These are phyloP conservation scores for Aphis gossypii DNA, from an alignment of 1,140 invertebrate genomes.

Conservation along the genomic window DNA sequence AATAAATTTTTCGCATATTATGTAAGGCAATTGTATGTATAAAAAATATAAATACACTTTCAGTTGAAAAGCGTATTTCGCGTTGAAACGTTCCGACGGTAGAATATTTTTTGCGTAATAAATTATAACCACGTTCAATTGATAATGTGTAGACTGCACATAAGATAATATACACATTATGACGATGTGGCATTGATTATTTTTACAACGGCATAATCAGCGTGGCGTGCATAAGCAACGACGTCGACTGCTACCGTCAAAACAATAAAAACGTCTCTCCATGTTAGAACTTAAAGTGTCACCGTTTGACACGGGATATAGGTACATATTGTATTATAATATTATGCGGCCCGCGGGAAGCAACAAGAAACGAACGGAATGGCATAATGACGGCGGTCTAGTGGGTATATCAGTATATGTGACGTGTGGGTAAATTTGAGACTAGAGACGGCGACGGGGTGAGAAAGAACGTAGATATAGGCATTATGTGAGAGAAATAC, in stretches of 20 bases:
- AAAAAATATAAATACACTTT: neutral
- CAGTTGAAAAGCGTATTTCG: neutral
- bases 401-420: neutral
- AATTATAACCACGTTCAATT: neutral
- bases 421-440: neutral
- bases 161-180: neutral
- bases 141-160: neutral
- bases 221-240: neutral
- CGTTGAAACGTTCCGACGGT: neutral
- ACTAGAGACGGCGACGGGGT: neutral
- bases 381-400: neutral
- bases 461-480: neutral
- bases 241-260: neutral
- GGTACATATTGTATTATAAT: neutral
- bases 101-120: neutral
- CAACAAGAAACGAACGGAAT: neutral
- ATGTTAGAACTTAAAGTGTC: conserved; percentile 4
- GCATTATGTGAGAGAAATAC: neutral
- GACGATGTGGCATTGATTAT: neutral
- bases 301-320: neutral
- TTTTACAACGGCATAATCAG: neutral
- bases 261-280: neutral
- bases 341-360: neutral
- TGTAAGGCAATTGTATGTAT: neutral
- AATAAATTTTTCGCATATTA: too few species aligned